These are phyloP conservation scores for Gymnocypris eckloni DNA, from an alignment of 2,797 vertebrate species.

Conservation along the genomic window DNA sequence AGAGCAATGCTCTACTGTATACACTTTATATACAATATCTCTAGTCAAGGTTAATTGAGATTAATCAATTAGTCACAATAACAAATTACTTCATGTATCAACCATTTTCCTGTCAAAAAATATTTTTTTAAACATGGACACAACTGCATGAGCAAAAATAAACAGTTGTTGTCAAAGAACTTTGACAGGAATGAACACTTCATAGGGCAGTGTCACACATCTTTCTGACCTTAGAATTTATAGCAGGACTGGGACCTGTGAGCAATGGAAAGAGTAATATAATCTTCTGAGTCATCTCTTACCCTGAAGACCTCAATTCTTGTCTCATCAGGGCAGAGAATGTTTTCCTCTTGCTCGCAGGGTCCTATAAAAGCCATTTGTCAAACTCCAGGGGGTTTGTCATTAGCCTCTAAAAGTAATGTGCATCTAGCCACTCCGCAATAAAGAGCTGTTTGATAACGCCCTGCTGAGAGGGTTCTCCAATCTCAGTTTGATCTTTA, in stretches of 20 bases:
- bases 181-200: constrained; percentile 10
- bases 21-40: too few species aligned
- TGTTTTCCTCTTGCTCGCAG: constrained; percentile 21
- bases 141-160: background rate
- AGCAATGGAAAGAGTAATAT: constrained; percentile 15
- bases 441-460: constrained; percentile 3
- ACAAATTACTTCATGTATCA: background rate
- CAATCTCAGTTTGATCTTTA: background rate
- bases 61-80: background rate
- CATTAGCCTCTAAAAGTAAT: constrained; percentile 27
- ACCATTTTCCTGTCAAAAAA: background rate
- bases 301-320: constrained; percentile 31
- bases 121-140: background rate
- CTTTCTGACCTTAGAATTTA: constrained; percentile 36
- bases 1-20: too few species aligned
- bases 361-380: constrained; percentile 41
- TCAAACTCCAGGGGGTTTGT: constrained; percentile 44
- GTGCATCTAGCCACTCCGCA: background rate
- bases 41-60: too few species aligned
- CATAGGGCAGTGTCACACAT: constrained; percentile 2
- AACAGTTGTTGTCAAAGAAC: background rate
- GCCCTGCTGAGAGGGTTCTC: background rate
- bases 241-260: constrained; percentile 12
- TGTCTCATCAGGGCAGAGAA: constrained; percentile 1
- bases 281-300: constrained; percentile 1